Base-by-base conservation (phyloP, 2,797 vertebrate genomes). In the Loris lydekkerianus region DNA sequence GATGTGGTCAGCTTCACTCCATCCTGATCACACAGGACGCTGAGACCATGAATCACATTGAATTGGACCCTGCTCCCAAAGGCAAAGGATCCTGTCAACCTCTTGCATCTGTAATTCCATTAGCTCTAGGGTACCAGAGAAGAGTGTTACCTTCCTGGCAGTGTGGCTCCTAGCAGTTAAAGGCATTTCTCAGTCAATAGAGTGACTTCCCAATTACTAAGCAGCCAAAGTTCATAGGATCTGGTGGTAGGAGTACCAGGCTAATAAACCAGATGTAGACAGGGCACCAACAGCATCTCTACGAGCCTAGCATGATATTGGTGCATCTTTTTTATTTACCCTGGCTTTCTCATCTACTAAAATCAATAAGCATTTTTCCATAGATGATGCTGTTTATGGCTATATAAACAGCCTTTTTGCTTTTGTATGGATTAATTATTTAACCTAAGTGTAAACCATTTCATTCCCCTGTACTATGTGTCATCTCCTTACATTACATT, bases 331-430 rank as follows among this genome's bases (percentile, higher is more conserved):
- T 75, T 37, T 20, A 61, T 85, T 95, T 70, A 67, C 92, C 27
- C 34, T 60, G 31, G 8, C 20, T 69, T 89, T 94, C 43, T 90
- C 10, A 67, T 84, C 49, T 89, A 76, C 27, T 86, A 86, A 84
- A 92, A 86, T 78, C 34, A 89, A 15, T 69, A 61, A 23, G 25
- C 77, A 73, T 77, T 91, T 95, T 86, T 94, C 29, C 60, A 60
- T 77, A 81, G 6, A 2, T 89, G 7, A 31, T 85, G 25, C 13
- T 95, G 13, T 46, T 90, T 43, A 97, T 94, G n/a, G 34, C 10
- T 53, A 49, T 53, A 29, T 10, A 89, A 7, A 34, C 34, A 34
- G 18, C 4, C 10, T 34, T 91, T 86, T 18, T 84, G 37, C 49
- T 87, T 93, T 94, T 78, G 2, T 53, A 27, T 27, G 84, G 31